A percentile compares a stretch with the other conserved stretches of the same genome.
These are phyloP conservation scores for Ptychobarbus kaznakovi DNA, from an alignment of 2,797 vertebrate genomes.

Conservation along the genomic window DNA sequence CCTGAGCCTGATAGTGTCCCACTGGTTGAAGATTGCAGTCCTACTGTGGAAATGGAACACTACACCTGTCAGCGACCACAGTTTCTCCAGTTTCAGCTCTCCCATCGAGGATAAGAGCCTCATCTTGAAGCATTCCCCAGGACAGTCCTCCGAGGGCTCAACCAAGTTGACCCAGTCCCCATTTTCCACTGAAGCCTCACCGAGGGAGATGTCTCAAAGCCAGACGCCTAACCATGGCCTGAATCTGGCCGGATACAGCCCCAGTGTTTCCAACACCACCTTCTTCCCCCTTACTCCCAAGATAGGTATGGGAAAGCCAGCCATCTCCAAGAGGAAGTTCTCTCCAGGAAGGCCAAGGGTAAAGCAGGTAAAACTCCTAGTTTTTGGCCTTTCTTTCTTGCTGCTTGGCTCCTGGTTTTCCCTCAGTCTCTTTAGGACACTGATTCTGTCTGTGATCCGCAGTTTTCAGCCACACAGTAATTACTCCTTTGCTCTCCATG, in stretches of 20 bases:
- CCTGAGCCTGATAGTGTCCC: constrained; percentile 59
- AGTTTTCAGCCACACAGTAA: constrained; percentile 52
- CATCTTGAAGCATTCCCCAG: constrained; percentile 69
- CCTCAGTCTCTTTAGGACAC: constrained; percentile 8
- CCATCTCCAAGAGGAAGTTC: constrained; percentile 97
- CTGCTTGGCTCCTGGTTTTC: constrained; percentile 2
- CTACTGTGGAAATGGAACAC: constrained; percentile 75
- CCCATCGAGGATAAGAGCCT: constrained; percentile 70
- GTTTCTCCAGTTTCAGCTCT: constrained; percentile 73
- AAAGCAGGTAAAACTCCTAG: constrained; percentile 83
- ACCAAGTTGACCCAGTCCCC: constrained; percentile 73
- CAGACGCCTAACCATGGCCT: constrained; percentile 64
- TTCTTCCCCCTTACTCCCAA: constrained; percentile 89
- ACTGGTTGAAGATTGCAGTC: constrained; percentile 65
- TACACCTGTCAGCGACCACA: constrained; percentile 73
- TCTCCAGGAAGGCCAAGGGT: constrained; percentile 91
- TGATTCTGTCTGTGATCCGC: constrained; percentile 40
- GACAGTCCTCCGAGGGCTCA: constrained; percentile 72
- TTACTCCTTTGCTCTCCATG: constrained; percentile 52
- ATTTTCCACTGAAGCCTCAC: constrained; percentile 78
- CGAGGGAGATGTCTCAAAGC: constrained; percentile 64
- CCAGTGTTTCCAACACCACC: constrained; percentile 66
- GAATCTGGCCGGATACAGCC: constrained; percentile 61
- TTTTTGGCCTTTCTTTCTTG: constrained; percentile 8
- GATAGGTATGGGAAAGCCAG: constrained; percentile 98